A percentile compares a stretch with the other conserved stretches of the same genome.
Conservation (phyloP, 2,888 invertebrate species). For the Eumacrocentrus americanus region DNA sequence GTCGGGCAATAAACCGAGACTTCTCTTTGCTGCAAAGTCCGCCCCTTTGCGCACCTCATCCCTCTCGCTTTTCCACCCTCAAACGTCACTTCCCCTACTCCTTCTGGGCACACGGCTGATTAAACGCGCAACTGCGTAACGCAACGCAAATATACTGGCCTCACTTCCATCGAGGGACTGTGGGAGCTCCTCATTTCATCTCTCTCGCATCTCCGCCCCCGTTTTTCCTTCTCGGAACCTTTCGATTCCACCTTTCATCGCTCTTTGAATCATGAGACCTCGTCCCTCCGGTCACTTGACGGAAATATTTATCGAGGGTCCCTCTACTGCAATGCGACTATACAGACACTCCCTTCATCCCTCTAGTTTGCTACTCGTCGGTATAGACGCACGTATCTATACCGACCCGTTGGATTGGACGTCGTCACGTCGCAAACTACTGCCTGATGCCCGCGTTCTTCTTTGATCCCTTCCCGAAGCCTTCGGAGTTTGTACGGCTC, state of each 20-base stretch:
- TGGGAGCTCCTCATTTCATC: constrained; percentile 29
- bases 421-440: constrained; percentile 26
- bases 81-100: constrained; percentile 40
- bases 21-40: constrained; percentile 46
- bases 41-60: constrained; percentile 39
- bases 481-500: constrained; percentile 49
- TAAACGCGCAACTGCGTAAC: constrained; percentile 61
- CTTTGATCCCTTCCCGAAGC: constrained; percentile 54
- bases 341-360: constrained; percentile 13
- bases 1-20: constrained; percentile 43
- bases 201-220: constrained; percentile 28
- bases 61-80: constrained; percentile 43
- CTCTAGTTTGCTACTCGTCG: constrained; percentile 25
- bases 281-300: constrained; percentile 54
- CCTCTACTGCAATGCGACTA: too few relatives aligned
- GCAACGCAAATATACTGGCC: constrained; percentile 58
- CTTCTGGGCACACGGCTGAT: constrained; percentile 57
- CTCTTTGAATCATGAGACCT: constrained; percentile 53
- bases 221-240: constrained; percentile 35
- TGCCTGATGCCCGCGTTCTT: constrained; percentile 39
- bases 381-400: too few relatives aligned
- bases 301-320: constrained; percentile 60
- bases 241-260: constrained; percentile 57
- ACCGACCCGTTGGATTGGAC: constrained; percentile 22
- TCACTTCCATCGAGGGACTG: constrained; percentile 27